These are phyloP conservation scores for Romanogobio albipinnatus DNA, from an alignment of 2,113 vertebrate genomes.

Conservation along the genomic window DNA sequence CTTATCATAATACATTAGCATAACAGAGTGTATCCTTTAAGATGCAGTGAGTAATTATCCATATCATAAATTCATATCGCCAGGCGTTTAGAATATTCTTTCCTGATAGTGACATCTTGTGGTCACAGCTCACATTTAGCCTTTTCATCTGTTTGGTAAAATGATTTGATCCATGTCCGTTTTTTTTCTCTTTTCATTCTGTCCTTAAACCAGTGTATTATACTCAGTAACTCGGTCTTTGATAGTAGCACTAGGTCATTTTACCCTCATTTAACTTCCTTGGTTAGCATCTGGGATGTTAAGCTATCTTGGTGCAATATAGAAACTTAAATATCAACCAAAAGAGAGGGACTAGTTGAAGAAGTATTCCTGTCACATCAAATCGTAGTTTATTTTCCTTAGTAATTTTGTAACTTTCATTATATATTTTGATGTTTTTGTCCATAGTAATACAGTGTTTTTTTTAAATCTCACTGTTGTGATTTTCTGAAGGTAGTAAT, in stretches of 20 bases:
- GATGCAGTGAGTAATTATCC: background rate
- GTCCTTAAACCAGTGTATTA: background rate
- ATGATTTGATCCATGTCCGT: background rate
- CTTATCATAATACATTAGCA: background rate
- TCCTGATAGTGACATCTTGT: constrained; percentile 5
- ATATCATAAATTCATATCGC: background rate
- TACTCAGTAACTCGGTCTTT: background rate
- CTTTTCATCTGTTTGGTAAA: background rate
- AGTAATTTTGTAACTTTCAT: constrained; percentile 24
- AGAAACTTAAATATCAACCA: constrained; percentile 1
- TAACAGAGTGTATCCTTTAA: background rate
- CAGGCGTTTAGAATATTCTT: background rate
- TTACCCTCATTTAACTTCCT: background rate
- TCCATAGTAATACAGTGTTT: background rate
- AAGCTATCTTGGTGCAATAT: constrained; percentile 25
- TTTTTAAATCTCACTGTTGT: constrained; percentile 9
- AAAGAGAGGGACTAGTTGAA: background rate
- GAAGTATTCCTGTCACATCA: background rate
- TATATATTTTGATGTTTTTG: constrained; percentile 4
- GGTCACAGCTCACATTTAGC: background rate
- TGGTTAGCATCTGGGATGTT: background rate
- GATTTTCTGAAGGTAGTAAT: background rate
- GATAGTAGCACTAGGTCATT: background rate
- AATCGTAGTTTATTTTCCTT: background rate
- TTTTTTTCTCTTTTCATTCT: too few relatives aligned